Conservation (phyloP, 2,113 vertebrate species). For the Myxocyprinus asiaticus region DNA sequence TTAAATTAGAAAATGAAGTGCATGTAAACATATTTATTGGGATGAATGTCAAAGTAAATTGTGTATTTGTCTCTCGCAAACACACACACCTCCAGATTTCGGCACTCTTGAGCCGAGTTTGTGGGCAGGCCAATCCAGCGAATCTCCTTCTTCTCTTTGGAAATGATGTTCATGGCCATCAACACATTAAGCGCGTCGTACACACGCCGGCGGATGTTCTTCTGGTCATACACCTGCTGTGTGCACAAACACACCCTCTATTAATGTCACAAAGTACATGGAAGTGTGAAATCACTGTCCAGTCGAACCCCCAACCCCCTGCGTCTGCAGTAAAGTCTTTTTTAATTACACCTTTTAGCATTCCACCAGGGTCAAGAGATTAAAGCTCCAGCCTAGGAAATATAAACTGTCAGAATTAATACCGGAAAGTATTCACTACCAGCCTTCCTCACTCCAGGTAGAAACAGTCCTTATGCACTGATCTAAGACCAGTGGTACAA, state of each 20-base stretch:
- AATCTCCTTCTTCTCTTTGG: constrained; percentile 89
- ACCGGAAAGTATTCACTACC: constrained; percentile 39
- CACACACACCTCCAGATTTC: constrained; percentile 80
- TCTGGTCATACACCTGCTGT: constrained; percentile 88
- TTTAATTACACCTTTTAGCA: constrained; percentile 59
- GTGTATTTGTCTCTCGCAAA: background rate
- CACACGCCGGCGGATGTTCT: constrained; percentile 86
- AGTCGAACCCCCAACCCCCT: background rate
- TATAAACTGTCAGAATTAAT: constrained; percentile 52
- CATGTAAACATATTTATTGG: background rate
- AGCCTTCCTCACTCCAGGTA: no score
- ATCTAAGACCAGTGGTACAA: background rate
- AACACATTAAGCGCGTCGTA: constrained; percentile 88
- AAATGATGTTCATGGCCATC: constrained; percentile 92
- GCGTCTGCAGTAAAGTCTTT: constrained; percentile 40
- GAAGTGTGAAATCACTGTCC: background rate
- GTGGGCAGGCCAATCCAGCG: constrained; percentile 86
- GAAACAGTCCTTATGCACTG: background rate
- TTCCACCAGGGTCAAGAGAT: constrained; percentile 36
- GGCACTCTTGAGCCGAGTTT: constrained; percentile 87
- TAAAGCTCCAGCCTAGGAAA: no score
- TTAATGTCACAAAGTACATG: background rate
- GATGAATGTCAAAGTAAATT: background rate
- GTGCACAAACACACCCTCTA: constrained; percentile 34
- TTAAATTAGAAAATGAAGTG: background rate